Percentiles rank a stretch among this genome's conserved stretches.
Conservation (phyloP, 23 tunicate genomes). For the Ciona savignyi region DNA sequence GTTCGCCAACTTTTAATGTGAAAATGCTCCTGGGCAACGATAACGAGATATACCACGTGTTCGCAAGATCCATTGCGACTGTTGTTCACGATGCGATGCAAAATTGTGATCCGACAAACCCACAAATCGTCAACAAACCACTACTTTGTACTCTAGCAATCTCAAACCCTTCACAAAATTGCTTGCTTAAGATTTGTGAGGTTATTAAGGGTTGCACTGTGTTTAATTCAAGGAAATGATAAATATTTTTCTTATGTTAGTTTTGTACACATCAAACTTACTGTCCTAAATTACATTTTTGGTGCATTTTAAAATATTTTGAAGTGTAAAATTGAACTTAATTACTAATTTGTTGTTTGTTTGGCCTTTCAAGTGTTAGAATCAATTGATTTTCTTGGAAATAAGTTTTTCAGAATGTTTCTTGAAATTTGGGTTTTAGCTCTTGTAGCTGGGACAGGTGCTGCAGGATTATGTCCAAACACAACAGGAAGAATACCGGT, state of each 20-base stretch:
- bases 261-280: too few relatives aligned
- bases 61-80: conserved; percentile 55
- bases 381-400: too few relatives aligned
- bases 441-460: background rate
- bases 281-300: too few relatives aligned
- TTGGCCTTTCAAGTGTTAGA: too few relatives aligned
- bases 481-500: background rate
- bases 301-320: conserved; percentile 35
- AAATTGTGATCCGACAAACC: background rate
- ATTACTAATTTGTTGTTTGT: too few relatives aligned
- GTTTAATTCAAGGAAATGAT: too few relatives aligned
- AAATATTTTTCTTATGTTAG: too few relatives aligned
- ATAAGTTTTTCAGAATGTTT: too few relatives aligned
- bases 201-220: conserved; percentile 17
- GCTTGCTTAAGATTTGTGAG: conserved; percentile 19
- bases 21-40: conserved; percentile 49
- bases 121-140: conserved; percentile 20
- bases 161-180: conserved; percentile 8
- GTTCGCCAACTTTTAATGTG: conserved; percentile 18
- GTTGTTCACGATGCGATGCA: conserved; percentile 9
- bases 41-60: conserved; percentile 30
- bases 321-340: too few relatives aligned
- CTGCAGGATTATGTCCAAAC: background rate
- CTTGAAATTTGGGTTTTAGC: background rate
- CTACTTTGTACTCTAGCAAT: conserved; percentile 53